phyloP scores from a whole-genome alignment of 2,797 vertebrate species.

The Philypnodon macrostomus region DNA sequence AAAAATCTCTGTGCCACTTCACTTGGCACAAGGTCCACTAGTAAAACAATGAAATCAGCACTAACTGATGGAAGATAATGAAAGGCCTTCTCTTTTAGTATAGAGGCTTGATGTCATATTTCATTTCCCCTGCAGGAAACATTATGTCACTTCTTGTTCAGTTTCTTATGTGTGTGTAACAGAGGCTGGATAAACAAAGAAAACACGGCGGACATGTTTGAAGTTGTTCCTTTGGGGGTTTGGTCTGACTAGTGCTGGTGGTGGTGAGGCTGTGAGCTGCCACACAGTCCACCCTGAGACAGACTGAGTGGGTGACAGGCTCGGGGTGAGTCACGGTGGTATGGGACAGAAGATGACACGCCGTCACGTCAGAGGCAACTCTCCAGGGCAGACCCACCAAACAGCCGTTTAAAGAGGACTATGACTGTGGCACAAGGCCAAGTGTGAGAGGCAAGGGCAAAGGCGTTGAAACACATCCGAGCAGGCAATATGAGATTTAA shows the following conservation, averaged over 20 bases:
- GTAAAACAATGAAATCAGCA: no score
- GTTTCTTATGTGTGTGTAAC: conserved; percentile 8
- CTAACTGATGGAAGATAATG: no score
- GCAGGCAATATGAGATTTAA: background rate
- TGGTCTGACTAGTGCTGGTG: conserved; percentile 33
- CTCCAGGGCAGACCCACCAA: conserved; percentile 54
- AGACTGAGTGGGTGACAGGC: conserved; percentile 67
- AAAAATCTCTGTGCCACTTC: no score
- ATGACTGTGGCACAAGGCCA: conserved; percentile 23
- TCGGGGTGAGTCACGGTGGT: conserved; percentile 70
- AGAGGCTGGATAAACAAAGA: background rate
- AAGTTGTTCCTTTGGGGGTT: conserved; percentile 2
- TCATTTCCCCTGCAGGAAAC: conserved; percentile 14
- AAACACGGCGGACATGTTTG: conserved; percentile 7
- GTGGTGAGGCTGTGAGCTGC: conserved; percentile 46
- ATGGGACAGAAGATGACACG: conserved; percentile 69
- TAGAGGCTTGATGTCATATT: conserved; percentile 36
- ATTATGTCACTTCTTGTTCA: conserved; percentile 16
- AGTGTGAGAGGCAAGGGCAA: conserved; percentile 38
- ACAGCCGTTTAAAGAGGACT: conserved; percentile 28
- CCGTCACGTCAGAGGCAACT: conserved; percentile 58
- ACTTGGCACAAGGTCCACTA: no score
- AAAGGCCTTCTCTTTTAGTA: no score
- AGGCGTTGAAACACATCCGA: background rate
- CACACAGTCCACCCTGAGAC: conserved; percentile 48